phyloP scores from a whole-genome alignment of 2,113 vertebrate species.

The Ivindomyrus marchei region DNA sequence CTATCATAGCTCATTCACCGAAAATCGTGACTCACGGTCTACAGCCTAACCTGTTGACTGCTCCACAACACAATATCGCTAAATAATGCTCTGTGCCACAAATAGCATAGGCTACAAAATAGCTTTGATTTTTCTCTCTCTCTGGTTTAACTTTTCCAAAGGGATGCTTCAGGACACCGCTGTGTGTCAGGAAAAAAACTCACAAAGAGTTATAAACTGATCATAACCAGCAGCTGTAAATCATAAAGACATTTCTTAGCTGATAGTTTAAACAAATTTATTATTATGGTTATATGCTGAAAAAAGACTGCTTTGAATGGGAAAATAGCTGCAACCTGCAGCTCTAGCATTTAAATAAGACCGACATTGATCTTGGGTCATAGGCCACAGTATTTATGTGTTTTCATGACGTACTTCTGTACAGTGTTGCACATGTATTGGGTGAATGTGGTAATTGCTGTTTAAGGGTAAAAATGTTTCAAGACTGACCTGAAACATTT shows the following conservation, averaged over 20 bases:
- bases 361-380: background rate
- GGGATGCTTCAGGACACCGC: background rate
- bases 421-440: background rate
- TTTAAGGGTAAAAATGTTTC: background rate
- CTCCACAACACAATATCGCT: background rate
- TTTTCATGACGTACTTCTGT: background rate
- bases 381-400: background rate
- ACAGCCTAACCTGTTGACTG: conserved; percentile 23
- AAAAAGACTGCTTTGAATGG: background rate
- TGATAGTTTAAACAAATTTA: background rate
- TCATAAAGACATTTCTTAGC: background rate
- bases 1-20: conserved; percentile 35
- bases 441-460: background rate
- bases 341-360: background rate
- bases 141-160: background rate
- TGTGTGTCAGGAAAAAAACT: background rate
- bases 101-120: background rate
- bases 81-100: background rate
- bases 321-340: background rate
- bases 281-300: background rate
- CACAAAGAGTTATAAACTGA: background rate
- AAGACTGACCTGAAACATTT: background rate
- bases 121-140: background rate
- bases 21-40: conserved; percentile 32
- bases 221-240: background rate